These are phyloP conservation scores for Choreutis nemorana DNA, from an alignment of 2,888 invertebrate genomes.

Conservation along the genomic window DNA sequence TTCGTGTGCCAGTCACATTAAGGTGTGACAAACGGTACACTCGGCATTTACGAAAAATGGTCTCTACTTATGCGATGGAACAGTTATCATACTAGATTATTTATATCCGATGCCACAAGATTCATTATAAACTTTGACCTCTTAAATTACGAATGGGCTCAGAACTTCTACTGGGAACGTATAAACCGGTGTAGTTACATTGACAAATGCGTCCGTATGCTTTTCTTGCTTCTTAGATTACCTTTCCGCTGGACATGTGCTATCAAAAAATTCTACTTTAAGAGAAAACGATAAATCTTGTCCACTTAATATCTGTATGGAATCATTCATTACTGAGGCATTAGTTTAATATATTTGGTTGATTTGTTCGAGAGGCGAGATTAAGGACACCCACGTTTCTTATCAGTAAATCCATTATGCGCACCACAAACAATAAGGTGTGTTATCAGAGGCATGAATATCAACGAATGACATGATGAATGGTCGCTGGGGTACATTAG, in stretches of 20 bases:
- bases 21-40: no score
- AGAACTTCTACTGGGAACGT: slow-evolving; percentile 34
- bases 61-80: no score
- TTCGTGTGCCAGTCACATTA: no score
- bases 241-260: slow-evolving; percentile 35
- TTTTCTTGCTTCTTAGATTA: slow-evolving; percentile 29
- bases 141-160: slow-evolving; percentile 30
- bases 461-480: slow-evolving; percentile 48
- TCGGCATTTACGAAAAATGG: no score
- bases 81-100: no score
- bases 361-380: slow-evolving; percentile 39
- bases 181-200: slow-evolving; percentile 31
- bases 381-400: slow-evolving; percentile 62
- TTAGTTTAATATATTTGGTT: slow-evolving; percentile 42
- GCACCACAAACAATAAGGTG: slow-evolving; percentile 56
- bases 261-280: slow-evolving; percentile 49
- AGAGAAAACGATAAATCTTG: slow-evolving; percentile 42
- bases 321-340: slow-evolving; percentile 47
- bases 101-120: slow-evolving; percentile 25
- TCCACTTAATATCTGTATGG: slow-evolving; percentile 50
- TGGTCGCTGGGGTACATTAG: slow-evolving; percentile 46
- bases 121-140: slow-evolving; percentile 40
- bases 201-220: slow-evolving; percentile 48
- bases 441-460: slow-evolving; percentile 46
- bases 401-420: slow-evolving; percentile 66